These are phyloP conservation scores for Pararge aegeria DNA, from an alignment of 1,140 invertebrate species.

Conservation along the genomic window DNA sequence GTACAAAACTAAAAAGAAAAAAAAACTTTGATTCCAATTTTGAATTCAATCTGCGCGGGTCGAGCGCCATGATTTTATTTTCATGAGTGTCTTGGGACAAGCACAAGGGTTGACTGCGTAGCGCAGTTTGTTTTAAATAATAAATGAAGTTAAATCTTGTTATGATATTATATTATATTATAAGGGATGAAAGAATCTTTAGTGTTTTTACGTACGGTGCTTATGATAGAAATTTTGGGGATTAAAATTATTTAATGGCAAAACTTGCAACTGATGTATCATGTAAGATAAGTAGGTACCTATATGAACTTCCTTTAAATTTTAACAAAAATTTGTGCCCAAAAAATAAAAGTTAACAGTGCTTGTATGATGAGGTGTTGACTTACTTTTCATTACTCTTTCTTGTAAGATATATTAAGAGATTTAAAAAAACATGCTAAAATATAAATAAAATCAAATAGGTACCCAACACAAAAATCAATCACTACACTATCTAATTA, in stretches of 20 bases:
- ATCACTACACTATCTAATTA: no score
- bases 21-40: slow-evolving; percentile 77
- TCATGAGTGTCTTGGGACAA: slow-evolving; percentile 64
- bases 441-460: no score
- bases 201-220: slow-evolving; percentile 28
- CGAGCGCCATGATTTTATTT: slow-evolving; percentile 75
- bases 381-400: no score
- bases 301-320: no score
- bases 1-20: slow-evolving; percentile 44
- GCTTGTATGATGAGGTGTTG: no score
- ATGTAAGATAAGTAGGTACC: no score
- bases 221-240: slow-evolving; percentile 16
- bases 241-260: background rate
- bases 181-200: slow-evolving; percentile 15
- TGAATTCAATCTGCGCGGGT: slow-evolving; percentile 73
- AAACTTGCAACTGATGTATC: no score
- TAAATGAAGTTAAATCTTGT: slow-evolving; percentile 55
- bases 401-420: no score
- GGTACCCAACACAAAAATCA: no score
- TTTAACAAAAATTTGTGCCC: no score
- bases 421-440: no score
- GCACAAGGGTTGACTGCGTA: slow-evolving; percentile 43
- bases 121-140: slow-evolving; percentile 57
- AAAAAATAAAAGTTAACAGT: no score
- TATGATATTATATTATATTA: slow-evolving; percentile 30